Evolutionary conservation across 2,113 vertebrate genomes (phyloP), one percentile per base, ranked within the genome.

Genomic region (Epinephelus fuscoguttatus): DNA sequence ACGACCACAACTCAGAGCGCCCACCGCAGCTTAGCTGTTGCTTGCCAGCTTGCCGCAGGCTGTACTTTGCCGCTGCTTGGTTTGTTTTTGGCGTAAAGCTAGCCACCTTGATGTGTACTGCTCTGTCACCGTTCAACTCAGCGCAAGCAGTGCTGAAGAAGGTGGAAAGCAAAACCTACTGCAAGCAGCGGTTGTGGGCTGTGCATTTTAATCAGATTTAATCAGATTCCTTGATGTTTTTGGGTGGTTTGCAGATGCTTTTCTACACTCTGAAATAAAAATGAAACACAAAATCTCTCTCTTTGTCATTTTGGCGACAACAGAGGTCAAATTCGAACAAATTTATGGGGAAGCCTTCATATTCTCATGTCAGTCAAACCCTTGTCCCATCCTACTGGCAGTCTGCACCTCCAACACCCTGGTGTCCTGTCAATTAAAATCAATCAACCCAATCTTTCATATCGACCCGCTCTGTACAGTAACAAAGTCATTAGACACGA

Each of bases 401-500:
- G 60, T 19, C 15, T 18, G n/a, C 42, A 18, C 45, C 25, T 0
- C 62, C 30, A 40, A 17, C 4, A 1, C 4, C 6, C 30, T 19
- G 78, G 25, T 78, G 59, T 75, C 56, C 71, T 70, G 81, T 63
- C 83, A 82, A 77, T 77, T 81, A 55, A 76, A 88, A 89, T 88
- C 77, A 86, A 84, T 91, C 83, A 75, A n/a, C n/a, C 82, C 74
- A 85, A 74, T 88, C 82, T 81, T 77, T 56, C 74, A 25, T 68
- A 89, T 91, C 21, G 83, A 88, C 68, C 67, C 2, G 59, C 67
- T 59, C 62, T 74, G 64, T 53, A 75, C 82, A 76, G 73, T 59
- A 79, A 73, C 86, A 85, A 77, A 83, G 78, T 81, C 85, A 45
- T 78, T 71, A 70, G 11, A 27, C 56, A 11, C 12, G 17, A 82